Evolutionary conservation across 2,113 vertebrate genomes (phyloP).

Genomic region (Ptilonorhynchus violaceus): DNA sequence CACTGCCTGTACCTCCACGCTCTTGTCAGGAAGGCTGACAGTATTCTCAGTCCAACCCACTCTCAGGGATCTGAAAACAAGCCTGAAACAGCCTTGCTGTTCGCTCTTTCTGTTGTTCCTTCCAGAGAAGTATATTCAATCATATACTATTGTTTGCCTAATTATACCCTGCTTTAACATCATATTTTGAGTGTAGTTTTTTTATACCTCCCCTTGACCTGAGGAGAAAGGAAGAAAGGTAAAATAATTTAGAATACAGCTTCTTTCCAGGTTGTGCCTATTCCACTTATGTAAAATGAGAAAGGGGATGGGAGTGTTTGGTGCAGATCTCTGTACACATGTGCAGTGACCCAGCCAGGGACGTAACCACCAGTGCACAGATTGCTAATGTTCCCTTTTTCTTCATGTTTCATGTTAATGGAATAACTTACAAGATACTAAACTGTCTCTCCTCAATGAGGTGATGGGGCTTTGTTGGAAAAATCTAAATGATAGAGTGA

Average conservation of each 20-base stretch:
- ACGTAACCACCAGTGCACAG: rapidly evolving
- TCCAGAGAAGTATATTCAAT: not conserved
- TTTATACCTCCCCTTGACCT: not conserved
- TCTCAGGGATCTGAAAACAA: not conserved
- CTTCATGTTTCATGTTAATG: not conserved
- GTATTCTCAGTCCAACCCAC: not conserved
- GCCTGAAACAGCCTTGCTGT: not conserved
- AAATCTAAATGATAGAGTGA: not conserved
- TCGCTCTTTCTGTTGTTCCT: not conserved
- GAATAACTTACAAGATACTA: not conserved
- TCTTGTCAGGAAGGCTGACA: not conserved
- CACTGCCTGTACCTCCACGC: not conserved
- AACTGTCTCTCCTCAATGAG: not conserved
- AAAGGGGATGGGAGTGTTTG: not conserved
- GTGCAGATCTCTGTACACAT: not conserved
- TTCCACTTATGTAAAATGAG: not conserved
- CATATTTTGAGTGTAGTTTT: not conserved
- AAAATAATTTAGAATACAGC: not conserved
- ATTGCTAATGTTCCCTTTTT: not conserved
- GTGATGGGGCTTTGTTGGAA: not conserved
- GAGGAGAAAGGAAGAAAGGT: not conserved
- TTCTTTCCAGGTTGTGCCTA: not conserved
- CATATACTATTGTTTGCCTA: not conserved
- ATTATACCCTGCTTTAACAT: not conserved
- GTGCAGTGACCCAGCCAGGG: rapidly evolving